phyloP scores from a whole-genome alignment of 2,113 vertebrate species.

The Globicephala melas region DNA sequence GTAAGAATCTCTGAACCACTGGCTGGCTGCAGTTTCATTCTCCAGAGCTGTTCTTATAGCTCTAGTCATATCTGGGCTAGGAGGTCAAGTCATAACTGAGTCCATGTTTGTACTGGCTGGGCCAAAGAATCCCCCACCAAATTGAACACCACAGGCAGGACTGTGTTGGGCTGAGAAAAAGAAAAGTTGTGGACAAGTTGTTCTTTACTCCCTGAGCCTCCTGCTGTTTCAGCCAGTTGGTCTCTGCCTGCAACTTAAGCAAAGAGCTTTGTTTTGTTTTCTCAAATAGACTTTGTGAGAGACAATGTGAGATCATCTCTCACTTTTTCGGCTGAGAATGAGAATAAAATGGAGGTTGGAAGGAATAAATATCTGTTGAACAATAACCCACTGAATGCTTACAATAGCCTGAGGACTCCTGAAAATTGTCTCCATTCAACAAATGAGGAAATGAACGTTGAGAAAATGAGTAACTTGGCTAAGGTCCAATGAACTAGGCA shows the following conservation, averaged over 20 bases:
- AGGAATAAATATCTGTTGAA: neutral
- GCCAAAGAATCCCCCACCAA: neutral
- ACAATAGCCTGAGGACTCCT: neutral
- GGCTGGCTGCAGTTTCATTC: neutral
- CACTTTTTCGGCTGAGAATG: neutral
- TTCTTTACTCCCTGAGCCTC: neutral
- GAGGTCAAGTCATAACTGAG: neutral
- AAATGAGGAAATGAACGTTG: neutral
- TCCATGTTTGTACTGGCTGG: neutral
- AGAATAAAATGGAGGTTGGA: neutral
- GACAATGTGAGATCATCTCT: neutral
- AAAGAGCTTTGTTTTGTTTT: conserved; percentile 30
- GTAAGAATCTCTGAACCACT: neutral
- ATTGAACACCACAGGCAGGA: neutral
- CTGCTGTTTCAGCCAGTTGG: neutral
- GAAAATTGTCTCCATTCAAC: conserved; percentile 11
- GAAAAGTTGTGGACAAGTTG: neutral
- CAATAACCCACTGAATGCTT: neutral
- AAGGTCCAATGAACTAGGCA: neutral
- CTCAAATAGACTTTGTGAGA: neutral
- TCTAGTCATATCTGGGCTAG: neutral
- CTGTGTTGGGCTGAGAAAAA: neutral
- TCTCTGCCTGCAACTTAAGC: neutral
- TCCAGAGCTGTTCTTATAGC: neutral
- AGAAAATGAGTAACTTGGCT: neutral